Conservation (phyloP, 2,888 invertebrate species). For the Allacma fusca region DNA sequence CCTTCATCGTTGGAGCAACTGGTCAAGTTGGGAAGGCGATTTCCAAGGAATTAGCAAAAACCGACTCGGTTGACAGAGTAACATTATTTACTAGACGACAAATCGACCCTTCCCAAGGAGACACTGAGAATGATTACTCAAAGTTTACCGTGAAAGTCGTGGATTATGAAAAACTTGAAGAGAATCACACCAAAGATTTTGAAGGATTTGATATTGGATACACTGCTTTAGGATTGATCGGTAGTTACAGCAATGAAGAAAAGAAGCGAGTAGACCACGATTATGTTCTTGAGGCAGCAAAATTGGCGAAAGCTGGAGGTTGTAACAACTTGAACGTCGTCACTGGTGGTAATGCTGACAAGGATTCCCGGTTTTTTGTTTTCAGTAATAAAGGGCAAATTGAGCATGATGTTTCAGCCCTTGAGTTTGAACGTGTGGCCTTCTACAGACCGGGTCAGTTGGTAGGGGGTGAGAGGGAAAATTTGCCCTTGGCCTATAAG, state of each 20-base stretch:
- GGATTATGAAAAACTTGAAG: conserved; percentile 66
- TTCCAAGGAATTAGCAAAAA: conserved; percentile 64
- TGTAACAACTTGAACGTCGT: conserved; percentile 61
- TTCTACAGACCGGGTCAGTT: neutral
- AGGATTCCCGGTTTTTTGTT: conserved; percentile 23
- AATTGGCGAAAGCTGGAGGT: conserved; percentile 65
- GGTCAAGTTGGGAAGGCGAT: conserved; percentile 67
- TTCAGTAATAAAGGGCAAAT: neutral
- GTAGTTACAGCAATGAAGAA: conserved; percentile 53
- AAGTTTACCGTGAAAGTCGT: conserved; percentile 65
- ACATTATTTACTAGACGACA: conserved; percentile 65
- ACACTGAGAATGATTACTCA: conserved; percentile 23
- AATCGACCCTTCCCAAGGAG: conserved; percentile 60
- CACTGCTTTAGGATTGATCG: conserved; percentile 67
- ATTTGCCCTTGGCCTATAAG: neutral
- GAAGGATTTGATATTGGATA: conserved; percentile 65
- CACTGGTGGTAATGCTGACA: neutral
- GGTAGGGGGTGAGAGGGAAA: neutral
- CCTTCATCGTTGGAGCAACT: conserved; percentile 67
- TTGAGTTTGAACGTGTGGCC: neutral
- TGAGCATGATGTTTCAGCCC: neutral
- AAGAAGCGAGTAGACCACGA: conserved; percentile 66
- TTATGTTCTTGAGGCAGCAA: conserved; percentile 66
- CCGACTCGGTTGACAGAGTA: conserved; percentile 63
- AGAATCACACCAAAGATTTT: conserved; percentile 64